Base-by-base conservation (phyloP, 2,888 invertebrate species). In the Leistus spinibarbis region DNA sequence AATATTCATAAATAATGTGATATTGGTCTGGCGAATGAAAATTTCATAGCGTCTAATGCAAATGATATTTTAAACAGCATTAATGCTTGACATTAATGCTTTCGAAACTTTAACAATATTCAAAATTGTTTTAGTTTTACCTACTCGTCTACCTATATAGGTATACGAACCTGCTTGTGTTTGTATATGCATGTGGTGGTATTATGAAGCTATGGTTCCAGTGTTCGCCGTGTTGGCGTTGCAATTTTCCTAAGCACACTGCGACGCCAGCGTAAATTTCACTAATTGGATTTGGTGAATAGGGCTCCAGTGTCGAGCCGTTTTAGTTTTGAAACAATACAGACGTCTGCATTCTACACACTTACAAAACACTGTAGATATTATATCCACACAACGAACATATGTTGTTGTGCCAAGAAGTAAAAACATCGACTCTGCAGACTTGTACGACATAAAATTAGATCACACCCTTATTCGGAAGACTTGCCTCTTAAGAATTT, bases 221-320 rank as follows among this genome's bases (percentile, higher is more conserved):
- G 40, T 63, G 68, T 68, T 68, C 54, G 22, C 70, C 23, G 63
- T 40, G 17, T 57, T 57, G 57, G 17, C 71, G 65, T 27, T 71
- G 71, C 71, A 71, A 71, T 71, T 71, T 71, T 71, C 71, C 71
- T 71, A 71, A 71, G 71, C 71, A 71, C 54, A 40, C 24, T 64
- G 54, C 56, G 71, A 40, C 71, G 71, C 64, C 54, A 63, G 27
- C 73, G 73, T 73, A 73, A 73, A 73, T 73, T 73, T 73, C 73
- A 73, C 73, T 73, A 73, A 73, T 73, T 73, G 73, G 60, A 73
- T 73, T 73, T 67, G 20, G 73, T 57, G 73, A 73, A 67, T 73
- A 57, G 71, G 71, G 65, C 71, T 60, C 20, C 13, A 22, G 22
- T 10, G 19, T 2, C 22, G 23, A 65, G 40, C 62, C 40, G 62